Percentiles rank a stretch among this genome's conserved stretches.
Conservation (phyloP, 2,888 invertebrate genomes). For the Druceiella hillmani region DNA sequence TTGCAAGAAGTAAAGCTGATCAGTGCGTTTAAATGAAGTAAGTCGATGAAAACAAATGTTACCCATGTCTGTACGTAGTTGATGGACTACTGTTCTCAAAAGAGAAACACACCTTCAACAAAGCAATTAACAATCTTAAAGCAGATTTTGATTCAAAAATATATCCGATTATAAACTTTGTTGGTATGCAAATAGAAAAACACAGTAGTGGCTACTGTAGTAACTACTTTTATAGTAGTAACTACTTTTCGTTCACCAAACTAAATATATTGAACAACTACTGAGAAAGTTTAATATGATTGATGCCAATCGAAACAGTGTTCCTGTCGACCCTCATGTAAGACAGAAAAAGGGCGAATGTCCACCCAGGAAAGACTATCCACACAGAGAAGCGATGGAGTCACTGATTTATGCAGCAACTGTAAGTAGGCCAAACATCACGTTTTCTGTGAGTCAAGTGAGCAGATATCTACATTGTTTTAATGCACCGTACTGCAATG, state of each 20-base stretch:
- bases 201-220: no score
- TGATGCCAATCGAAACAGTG: constrained; percentile 14
- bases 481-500: no score
- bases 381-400: constrained; percentile 22
- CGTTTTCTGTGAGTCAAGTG: no score
- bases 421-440: no score
- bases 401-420: no score
- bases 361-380: constrained; percentile 10
- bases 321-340: constrained; percentile 16
- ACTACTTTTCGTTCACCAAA: constrained; percentile 15
- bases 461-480: no score
- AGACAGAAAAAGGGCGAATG: constrained; percentile 9
- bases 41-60: constrained; percentile 1
- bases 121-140: constrained; percentile 1
- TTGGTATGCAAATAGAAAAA: constrained; percentile 16
- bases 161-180: constrained; percentile 8
- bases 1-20: constrained; percentile 4
- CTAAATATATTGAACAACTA: constrained; percentile 10
- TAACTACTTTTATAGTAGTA: no score
- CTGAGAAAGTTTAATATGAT: constrained; percentile 15
- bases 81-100: constrained; percentile 5
- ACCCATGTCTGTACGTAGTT: constrained; percentile 5
- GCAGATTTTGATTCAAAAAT: constrained; percentile 7
- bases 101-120: not conserved
- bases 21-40: constrained; percentile 2